Conservation (phyloP, 2,797 vertebrate genomes). For the Danio jaintianensis region DNA sequence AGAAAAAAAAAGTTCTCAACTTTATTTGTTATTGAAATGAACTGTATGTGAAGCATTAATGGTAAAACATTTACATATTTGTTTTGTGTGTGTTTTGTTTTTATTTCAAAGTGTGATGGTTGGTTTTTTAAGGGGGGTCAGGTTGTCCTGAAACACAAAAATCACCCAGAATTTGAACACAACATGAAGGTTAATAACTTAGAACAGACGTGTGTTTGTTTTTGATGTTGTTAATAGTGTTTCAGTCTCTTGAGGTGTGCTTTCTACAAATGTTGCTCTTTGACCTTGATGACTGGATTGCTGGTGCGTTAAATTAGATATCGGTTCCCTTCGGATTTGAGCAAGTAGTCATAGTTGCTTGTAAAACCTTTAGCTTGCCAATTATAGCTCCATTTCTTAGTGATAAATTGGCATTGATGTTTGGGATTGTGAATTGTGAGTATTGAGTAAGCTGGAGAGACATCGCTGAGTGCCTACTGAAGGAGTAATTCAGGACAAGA, state of each 20-base stretch:
- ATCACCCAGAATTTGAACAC: no score
- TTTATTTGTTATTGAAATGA: no score
- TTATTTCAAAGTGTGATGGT: no score
- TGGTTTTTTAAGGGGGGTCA: no score
- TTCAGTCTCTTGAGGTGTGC: neutral
- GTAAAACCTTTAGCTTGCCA: conserved; percentile 1
- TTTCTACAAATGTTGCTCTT: conserved; percentile 7
- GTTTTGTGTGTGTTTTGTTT: no score
- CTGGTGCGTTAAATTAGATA: conserved; percentile 15
- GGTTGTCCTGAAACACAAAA: no score
- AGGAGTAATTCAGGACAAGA: conserved; percentile 14
- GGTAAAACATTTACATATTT: no score
- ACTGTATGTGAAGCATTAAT: no score
- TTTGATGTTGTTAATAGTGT: conserved; percentile 19
- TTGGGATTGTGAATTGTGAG: neutral
- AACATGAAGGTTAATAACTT: conserved; percentile 34
- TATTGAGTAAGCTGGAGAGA: neutral
- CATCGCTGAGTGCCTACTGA: neutral
- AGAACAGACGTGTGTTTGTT: conserved; percentile 45
- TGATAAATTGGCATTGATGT: conserved; percentile 3
- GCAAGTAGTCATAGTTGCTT: neutral
- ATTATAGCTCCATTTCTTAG: neutral
- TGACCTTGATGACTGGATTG: conserved; percentile 13
- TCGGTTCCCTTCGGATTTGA: neutral
- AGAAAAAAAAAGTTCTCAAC: no score